Base-by-base conservation (phyloP, 2,113 vertebrate genomes). In the Mormoops blainvillei region DNA sequence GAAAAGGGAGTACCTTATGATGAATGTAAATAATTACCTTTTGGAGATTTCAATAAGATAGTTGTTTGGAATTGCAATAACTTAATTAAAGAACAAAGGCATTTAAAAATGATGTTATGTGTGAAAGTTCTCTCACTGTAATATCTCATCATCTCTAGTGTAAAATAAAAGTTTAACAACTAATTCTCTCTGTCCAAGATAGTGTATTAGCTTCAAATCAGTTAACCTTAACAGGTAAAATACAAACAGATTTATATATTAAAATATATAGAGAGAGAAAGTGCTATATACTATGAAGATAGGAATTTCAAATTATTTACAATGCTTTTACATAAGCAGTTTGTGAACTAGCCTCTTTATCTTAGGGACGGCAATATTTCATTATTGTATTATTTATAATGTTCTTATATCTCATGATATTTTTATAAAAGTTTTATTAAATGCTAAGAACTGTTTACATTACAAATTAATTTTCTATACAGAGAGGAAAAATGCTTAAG, bases 181-280 rank as follows among this genome's bases (percentile, higher is more conserved):
- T 80, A 73, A 81, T 89, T 5, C 3, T 88, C 41, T 87, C 20
- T 95, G 18, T 10, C 4, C 36, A 73, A 56, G 78, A 96, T 71
- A 88, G 43, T 70, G 48, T 93, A 58, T 90, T 73, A 73, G n/a
- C 87, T 96, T 97, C 87, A 58, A 94, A 92, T 38, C 54, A 91
- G 95, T 96, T 97, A 90, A 70, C 48, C 74, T 48, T 93, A 92
- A 50, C 48, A 94, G 88, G 71, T 83, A 95, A 95, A 94, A 92
- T 92, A 91, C 12, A 92, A 94, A 65, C 26, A 45, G 1, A 56
- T 90, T 83, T 93, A 68, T 36, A 87, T 71, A 81, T 93, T 89
- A 56, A 65, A 86, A 80, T 22, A 52, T 38, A 8, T 56, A 73
- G 28, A 50, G 67, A 68, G 24, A 77, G 16, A 83, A 36, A 85